A percentile compares a stretch with the other conserved stretches of the same genome.
phyloP scores from a whole-genome alignment of 1,140 invertebrate genomes.

The Adelges cooleyi region DNA sequence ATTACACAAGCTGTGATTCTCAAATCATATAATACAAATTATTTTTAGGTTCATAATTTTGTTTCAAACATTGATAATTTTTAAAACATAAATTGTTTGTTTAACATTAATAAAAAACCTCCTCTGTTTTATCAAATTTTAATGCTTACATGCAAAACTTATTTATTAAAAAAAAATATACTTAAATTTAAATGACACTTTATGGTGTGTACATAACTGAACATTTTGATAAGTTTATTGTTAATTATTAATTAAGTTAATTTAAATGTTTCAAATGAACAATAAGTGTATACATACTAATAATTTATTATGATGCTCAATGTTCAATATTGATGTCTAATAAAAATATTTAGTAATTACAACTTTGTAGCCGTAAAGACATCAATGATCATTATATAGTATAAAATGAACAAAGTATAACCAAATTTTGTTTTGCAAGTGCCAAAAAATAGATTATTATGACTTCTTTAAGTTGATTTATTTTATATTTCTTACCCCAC shows the following conservation, averaged over 20 bases:
- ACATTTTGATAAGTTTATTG: not conserved
- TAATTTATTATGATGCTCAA: constrained; percentile 19
- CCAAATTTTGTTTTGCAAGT: constrained; percentile 23
- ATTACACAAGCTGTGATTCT: too few species aligned
- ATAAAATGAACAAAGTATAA: constrained; percentile 16
- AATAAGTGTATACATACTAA: constrained; percentile 8
- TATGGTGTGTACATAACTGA: too few species aligned
- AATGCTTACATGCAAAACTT: too few species aligned
- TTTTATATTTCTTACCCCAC: not conserved
- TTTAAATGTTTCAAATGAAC: not conserved
- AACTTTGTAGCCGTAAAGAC: not conserved
- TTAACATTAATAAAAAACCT: too few species aligned
- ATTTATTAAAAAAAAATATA: too few species aligned
- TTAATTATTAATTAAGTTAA: constrained; percentile 15
- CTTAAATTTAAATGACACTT: too few species aligned
- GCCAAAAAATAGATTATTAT: constrained; percentile 21
- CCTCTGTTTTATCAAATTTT: too few species aligned
- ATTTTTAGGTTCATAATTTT: too few species aligned
- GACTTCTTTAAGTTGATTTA: constrained; percentile 6
- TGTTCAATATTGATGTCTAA: constrained; percentile 9
- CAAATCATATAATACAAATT: too few species aligned
- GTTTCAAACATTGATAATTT: too few species aligned
- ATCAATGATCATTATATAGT: constrained; percentile 7
- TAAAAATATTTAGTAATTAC: constrained; percentile 23
- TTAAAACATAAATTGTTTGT: too few species aligned